A percentile compares a stretch with the other conserved stretches of the same genome.
These are phyloP conservation scores for Calameuta filiformis DNA, from an alignment of 2,888 invertebrate species.

Conservation along the genomic window DNA sequence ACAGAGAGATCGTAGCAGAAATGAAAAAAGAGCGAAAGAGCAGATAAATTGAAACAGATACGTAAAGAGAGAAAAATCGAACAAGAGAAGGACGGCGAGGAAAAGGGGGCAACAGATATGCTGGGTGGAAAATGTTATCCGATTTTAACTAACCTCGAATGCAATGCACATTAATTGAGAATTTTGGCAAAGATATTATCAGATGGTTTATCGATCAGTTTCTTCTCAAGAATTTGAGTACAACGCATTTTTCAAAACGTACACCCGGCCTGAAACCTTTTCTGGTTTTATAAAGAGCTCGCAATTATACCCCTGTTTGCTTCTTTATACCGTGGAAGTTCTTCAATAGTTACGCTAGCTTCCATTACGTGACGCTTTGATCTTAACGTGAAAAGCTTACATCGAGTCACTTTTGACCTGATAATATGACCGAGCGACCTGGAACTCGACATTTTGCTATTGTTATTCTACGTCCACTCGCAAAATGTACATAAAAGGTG, in stretches of 20 bases:
- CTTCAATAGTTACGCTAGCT: constrained; percentile 36
- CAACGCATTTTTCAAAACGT: no score
- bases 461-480: background rate
- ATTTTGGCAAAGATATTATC: background rate
- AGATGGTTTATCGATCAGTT: no score
- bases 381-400: constrained; percentile 35
- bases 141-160: background rate
- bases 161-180: background rate
- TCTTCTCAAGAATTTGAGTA: no score
- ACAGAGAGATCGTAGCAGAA: background rate
- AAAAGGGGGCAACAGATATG: no score
- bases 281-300: background rate
- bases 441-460: background rate
- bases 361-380: constrained; percentile 40
- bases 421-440: constrained; percentile 28
- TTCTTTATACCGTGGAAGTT: constrained; percentile 21
- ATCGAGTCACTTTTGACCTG: constrained; percentile 35
- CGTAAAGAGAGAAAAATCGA: background rate
- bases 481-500: background rate
- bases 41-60: no score
- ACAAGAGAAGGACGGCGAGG: background rate
- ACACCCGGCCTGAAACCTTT: no score
- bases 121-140: no score
- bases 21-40: background rate
- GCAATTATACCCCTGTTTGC: background rate